Conservation (phyloP, 2,797 vertebrate genomes). For the Acridotheres tristis region DNA sequence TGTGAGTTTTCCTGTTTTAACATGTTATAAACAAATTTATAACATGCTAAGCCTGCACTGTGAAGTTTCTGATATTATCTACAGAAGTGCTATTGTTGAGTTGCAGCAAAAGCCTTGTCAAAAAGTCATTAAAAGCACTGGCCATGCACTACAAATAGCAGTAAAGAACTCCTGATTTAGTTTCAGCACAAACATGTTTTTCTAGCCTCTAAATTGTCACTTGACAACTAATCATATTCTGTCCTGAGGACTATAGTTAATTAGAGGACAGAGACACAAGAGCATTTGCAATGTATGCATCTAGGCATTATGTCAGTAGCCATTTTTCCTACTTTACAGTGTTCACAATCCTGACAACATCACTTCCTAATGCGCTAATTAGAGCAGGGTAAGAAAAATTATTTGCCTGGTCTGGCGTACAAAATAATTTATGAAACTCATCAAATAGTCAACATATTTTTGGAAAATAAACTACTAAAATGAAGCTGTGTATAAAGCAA, state of each 20-base stretch:
- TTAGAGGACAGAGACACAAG: conserved; percentile 29
- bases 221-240: conserved; percentile 57
- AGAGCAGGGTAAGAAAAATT: background rate
- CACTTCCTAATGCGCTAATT: conserved; percentile 27
- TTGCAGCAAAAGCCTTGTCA: background rate
- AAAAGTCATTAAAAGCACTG: background rate
- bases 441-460: background rate
- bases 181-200: conserved; percentile 24
- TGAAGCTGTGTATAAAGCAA: background rate
- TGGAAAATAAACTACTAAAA: background rate
- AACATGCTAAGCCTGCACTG: background rate
- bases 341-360: conserved; percentile 49
- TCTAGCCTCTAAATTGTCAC: conserved; percentile 29
- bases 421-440: conserved; percentile 7
- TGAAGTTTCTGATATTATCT: background rate
- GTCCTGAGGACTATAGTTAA: conserved; percentile 53
- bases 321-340: background rate
- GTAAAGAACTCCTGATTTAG: background rate
- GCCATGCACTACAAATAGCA: background rate
- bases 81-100: background rate
- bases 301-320: conserved; percentile 61
- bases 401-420: background rate
- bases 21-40: background rate
- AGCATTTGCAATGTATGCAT: conserved; percentile 53
- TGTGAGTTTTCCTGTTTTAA: background rate